Evolutionary conservation across 2,797 vertebrate genomes (phyloP), one percentile per base, ranked within the genome.

Genomic region (Sitta carolinensis): DNA sequence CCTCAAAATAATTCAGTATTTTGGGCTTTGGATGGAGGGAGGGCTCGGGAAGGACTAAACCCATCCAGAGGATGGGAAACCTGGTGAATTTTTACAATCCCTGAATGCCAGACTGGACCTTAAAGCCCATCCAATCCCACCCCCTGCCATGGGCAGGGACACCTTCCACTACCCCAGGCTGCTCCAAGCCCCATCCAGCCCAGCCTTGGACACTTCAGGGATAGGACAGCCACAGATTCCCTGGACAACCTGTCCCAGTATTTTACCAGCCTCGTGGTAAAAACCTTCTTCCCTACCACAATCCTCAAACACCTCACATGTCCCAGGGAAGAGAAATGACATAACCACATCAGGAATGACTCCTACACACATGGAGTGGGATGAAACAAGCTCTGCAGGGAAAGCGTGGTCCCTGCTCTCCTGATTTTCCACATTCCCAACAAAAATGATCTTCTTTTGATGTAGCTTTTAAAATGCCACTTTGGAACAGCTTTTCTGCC

Each of bases 1-100:
- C 62, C 58, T 43, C 23, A 1, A 42, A 52, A 26, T 7, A 38
- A 55, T 30, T 14, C 19, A 7, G 0, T 1, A 1, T 30, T 48
- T 22, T 3, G 77, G 57, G 81, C 15, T 90, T 40, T 52, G 74
- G 42, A 14, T 47, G 32, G 75, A 94, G 36, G 32, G 55, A 94
- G 27, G 40, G 19, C 12, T 18, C 2, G 1, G 40, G 62, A 23
- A 75, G 59, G 63, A 63, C 43, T 8, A 48, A 54, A 6, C 16
- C 48, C 15, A 25, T 0, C 8, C 14, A 16, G n/a, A 40, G 40
- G 54, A 16, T 15, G 50, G 29, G 21, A 62, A 64, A 18, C 4
- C 4, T 2, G 18, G 16, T 2, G 19, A 63, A 40, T 2, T 45
- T 36, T 29, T 63, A 11, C 3, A 5, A 4, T 14, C 47, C 23